Evolutionary conservation across 2,797 vertebrate genomes (phyloP).

Genomic region (Coracias cyanogaster): DNA sequence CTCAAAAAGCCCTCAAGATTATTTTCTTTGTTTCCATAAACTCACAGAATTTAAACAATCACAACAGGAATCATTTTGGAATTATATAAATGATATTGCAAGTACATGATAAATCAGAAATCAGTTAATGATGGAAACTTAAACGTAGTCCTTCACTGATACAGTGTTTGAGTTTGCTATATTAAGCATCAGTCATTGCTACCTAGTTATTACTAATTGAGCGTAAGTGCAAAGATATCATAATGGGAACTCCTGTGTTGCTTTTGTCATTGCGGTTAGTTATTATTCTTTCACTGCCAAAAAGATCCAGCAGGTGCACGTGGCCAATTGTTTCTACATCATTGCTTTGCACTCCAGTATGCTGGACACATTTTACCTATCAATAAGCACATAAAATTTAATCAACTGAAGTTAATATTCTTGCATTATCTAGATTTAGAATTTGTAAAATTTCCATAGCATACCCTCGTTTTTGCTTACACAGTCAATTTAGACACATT

Average conservation of each 20-base stretch:
- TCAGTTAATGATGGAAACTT: background rate
- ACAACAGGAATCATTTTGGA: background rate
- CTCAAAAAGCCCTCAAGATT: background rate
- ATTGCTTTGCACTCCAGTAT: background rate
- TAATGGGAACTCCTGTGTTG: background rate
- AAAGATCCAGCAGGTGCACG: background rate
- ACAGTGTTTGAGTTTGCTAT: background rate
- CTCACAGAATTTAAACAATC: background rate
- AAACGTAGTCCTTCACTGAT: background rate
- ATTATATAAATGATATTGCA: background rate
- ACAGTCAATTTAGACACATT: background rate
- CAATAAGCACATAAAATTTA: constrained; percentile 9
- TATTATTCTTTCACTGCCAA: background rate
- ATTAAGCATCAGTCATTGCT: background rate
- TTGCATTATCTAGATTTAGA: background rate
- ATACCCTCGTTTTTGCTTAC: background rate
- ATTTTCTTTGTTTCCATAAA: background rate
- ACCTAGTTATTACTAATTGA: background rate
- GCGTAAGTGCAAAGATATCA: background rate
- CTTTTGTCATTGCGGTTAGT: background rate
- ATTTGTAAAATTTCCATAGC: background rate
- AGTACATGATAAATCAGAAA: background rate
- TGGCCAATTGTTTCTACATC: background rate
- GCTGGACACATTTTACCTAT: background rate
- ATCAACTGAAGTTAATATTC: background rate